Percentiles rank a stretch among this genome's conserved stretches.
Evolutionary conservation across 1,140 invertebrate species (phyloP).

Genomic region (Nylanderia fulva): DNA sequence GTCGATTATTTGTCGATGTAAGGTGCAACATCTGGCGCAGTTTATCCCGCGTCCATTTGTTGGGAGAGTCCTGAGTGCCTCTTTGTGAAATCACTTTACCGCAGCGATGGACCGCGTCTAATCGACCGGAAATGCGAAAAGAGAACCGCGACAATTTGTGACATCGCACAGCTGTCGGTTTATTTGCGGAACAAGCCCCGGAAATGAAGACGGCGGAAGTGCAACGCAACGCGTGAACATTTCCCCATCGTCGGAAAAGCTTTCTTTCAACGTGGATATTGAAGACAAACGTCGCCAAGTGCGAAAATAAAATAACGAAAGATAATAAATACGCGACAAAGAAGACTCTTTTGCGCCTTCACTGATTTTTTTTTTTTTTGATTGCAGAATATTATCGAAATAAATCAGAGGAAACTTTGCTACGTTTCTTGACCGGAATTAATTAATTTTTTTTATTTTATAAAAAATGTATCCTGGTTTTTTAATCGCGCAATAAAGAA

Average conservation of each 20-base stretch:
- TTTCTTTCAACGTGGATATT: constrained; percentile 27
- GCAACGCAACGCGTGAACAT: neutral
- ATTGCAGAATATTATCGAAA: neutral
- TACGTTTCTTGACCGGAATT: neutral
- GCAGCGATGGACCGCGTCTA: neutral
- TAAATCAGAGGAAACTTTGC: neutral
- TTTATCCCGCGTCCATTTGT: constrained; percentile 17
- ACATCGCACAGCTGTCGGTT: constrained; percentile 49
- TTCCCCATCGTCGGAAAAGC: neutral
- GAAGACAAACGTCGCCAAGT: constrained; percentile 2
- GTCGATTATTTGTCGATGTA: neutral
- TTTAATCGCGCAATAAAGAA: neutral
- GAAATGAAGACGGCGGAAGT: constrained; percentile 19
- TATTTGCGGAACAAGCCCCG: constrained; percentile 38
- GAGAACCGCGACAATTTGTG: constrained; percentile 57
- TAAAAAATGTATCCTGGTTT: neutral
- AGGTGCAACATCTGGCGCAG: neutral
- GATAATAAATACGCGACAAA: neutral
- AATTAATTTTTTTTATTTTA: neutral
- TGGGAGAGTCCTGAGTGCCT: constrained; percentile 1
- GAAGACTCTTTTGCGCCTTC: too few species aligned
- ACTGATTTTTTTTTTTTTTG: neutral
- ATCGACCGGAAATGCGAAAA: constrained; percentile 52
- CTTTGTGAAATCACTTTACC: constrained; percentile 34
- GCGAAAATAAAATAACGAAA: neutral